These are phyloP conservation scores for Dinoponera quadriceps DNA, from an alignment of 1,140 invertebrate species.

Conservation along the genomic window DNA sequence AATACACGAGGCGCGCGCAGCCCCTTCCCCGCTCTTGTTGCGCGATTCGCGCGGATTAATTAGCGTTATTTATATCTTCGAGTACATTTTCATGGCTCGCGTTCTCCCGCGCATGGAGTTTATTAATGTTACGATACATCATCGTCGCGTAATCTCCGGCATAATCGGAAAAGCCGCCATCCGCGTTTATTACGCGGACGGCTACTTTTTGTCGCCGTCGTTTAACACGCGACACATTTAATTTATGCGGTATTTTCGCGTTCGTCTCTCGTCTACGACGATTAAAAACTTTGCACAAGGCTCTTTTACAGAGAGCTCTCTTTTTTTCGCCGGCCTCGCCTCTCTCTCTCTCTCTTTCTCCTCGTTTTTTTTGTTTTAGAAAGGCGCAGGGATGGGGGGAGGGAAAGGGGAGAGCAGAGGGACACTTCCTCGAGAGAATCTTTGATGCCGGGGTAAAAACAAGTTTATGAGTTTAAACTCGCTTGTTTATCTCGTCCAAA, in stretches of 20 bases:
- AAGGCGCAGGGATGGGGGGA: too few species aligned
- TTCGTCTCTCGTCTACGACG: conserved; percentile 7
- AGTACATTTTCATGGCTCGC: conserved; percentile 19
- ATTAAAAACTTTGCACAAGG: conserved; percentile 52
- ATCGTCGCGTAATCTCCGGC: conserved; percentile 37
- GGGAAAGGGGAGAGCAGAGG: background rate
- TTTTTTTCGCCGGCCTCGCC: too few species aligned
- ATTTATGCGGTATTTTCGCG: conserved; percentile 41
- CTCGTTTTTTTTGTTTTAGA: too few species aligned
- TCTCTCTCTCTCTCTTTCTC: too few species aligned
- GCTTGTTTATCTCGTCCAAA: conserved; percentile 51
- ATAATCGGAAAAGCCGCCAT: conserved; percentile 5
- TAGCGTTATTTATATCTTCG: conserved; percentile 27
- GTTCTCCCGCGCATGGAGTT: background rate
- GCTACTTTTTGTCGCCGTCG: conserved; percentile 27
- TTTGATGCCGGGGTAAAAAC: conserved; percentile 50
- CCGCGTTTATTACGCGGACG: conserved; percentile 27
- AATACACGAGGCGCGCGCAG: background rate
- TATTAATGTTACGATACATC: conserved; percentile 43
- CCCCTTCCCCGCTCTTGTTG: background rate
- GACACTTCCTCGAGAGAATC: conserved; percentile 31
- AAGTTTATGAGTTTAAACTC: conserved; percentile 44
- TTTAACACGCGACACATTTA: conserved; percentile 53
- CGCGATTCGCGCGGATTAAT: conserved; percentile 33
- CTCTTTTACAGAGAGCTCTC: conserved; percentile 5